These are phyloP conservation scores for Zophobas atratus DNA, from an alignment of 1,140 invertebrate genomes.

Conservation along the genomic window DNA sequence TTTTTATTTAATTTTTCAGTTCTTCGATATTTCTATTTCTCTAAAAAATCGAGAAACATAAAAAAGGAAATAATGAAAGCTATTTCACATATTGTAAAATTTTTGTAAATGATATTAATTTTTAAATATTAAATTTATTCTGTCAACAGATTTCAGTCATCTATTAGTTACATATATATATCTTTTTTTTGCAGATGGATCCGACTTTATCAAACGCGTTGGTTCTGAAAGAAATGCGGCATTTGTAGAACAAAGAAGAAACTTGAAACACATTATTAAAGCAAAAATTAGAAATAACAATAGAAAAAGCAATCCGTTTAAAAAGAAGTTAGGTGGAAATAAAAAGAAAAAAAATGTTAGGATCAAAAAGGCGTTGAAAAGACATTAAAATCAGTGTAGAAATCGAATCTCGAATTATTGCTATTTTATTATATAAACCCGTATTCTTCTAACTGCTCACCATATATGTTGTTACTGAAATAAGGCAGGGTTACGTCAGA, in stretches of 20 bases:
- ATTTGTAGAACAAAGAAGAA: slow-evolving; percentile 68
- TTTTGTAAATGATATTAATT: too few species aligned
- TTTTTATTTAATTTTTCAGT: too few species aligned
- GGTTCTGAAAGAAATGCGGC: slow-evolving; percentile 61
- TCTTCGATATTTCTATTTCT: too few species aligned
- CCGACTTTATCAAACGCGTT: slow-evolving; percentile 71
- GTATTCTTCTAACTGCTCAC: background rate
- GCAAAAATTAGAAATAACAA: slow-evolving; percentile 74
- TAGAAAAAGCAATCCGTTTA: slow-evolving; percentile 70
- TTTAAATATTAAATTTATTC: too few species aligned
- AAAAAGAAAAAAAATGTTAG: slow-evolving; percentile 59
- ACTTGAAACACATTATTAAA: slow-evolving; percentile 75
- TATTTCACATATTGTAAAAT: too few species aligned
- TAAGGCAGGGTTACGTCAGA: background rate
- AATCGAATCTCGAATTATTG: background rate
- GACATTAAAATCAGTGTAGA: slow-evolving; percentile 48
- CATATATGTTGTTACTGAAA: background rate
- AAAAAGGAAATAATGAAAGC: too few species aligned
- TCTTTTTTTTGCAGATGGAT: slow-evolving; percentile 70
- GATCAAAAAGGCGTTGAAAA: slow-evolving; percentile 61
- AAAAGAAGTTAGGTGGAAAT: slow-evolving; percentile 62
- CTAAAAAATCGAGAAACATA: too few species aligned
- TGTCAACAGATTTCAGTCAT: too few species aligned
- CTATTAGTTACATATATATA: too few species aligned
- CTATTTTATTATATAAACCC: background rate